phyloP scores from a whole-genome alignment of 2,113 vertebrate genomes.

The Connochaetes taurinus region DNA sequence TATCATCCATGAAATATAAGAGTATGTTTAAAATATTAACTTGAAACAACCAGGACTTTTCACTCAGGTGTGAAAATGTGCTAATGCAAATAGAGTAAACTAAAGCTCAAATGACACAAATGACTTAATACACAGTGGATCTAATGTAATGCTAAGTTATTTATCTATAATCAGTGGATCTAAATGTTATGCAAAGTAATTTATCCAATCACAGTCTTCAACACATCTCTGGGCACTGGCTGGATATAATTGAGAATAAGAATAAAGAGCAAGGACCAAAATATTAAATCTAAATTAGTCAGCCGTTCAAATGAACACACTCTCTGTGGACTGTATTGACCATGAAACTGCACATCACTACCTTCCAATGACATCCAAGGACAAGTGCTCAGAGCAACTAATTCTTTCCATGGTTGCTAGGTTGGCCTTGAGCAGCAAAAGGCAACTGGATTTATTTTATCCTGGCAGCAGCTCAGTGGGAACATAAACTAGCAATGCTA shows the following conservation, averaged over 20 bases:
- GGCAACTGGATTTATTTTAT: slow-evolving; percentile 61
- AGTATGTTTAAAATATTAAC: background rate
- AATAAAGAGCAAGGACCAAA: slow-evolving; percentile 20
- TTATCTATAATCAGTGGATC: slow-evolving; percentile 12
- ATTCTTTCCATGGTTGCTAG: slow-evolving; percentile 37
- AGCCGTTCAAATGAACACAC: background rate
- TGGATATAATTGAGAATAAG: slow-evolving; percentile 13
- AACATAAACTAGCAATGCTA: slow-evolving; percentile 58
- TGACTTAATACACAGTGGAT: slow-evolving; percentile 34
- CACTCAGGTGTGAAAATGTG: slow-evolving; percentile 35
- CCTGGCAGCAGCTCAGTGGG: slow-evolving; percentile 47
- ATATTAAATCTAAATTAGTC: slow-evolving; percentile 9
- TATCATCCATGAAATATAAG: background rate
- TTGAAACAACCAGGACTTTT: background rate
- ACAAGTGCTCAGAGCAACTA: slow-evolving; percentile 34
- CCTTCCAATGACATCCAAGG: slow-evolving; percentile 10
- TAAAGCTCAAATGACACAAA: background rate
- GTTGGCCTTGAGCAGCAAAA: slow-evolving; percentile 53
- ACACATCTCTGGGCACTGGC: background rate
- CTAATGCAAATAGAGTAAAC: background rate
- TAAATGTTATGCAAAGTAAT: slow-evolving; percentile 14
- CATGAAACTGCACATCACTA: background rate
- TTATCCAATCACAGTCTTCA: slow-evolving; percentile 35
- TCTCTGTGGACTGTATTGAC: background rate
- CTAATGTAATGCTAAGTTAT: background rate